Evolutionary conservation across 2,888 invertebrate species (phyloP).

Genomic region (Campopleginae sp.): DNA sequence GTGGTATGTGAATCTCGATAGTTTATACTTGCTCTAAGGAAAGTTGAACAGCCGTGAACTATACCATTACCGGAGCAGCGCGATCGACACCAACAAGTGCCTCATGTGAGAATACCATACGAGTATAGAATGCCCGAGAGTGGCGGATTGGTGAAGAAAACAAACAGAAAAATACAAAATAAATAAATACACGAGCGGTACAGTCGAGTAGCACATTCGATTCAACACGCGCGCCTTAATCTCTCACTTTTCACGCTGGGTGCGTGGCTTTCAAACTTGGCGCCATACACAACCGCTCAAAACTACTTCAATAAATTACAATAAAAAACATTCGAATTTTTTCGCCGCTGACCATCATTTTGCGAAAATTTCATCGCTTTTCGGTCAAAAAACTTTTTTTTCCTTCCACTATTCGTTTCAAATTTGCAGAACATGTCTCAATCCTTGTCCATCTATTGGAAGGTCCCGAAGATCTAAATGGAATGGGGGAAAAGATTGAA

Average conservation of each 20-base stretch:
- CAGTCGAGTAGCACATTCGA: constrained; percentile 18
- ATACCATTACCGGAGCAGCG: constrained; percentile 61
- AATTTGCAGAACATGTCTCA: no score
- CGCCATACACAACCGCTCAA: constrained; percentile 14
- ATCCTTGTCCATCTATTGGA: no score
- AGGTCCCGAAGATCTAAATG: no score
- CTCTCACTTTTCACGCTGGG: constrained; percentile 29
- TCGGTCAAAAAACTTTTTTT: no score
- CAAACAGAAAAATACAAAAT: not conserved
- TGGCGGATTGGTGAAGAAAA: constrained; percentile 23
- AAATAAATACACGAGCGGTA: constrained; percentile 4
- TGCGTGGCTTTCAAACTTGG: constrained; percentile 22
- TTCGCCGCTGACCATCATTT: no score
- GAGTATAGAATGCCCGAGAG: constrained; percentile 27
- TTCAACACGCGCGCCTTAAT: constrained; percentile 18
- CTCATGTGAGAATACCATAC: constrained; percentile 44
- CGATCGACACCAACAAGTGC: constrained; percentile 41
- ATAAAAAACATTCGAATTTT: not conserved
- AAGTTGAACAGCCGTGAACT: constrained; percentile 70
- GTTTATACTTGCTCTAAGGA: constrained; percentile 63
- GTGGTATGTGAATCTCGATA: constrained; percentile 67
- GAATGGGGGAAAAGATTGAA: no score
- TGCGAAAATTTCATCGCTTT: no score
- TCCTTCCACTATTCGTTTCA: no score
- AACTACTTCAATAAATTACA: not conserved